phyloP scores from a whole-genome alignment of 2,888 invertebrate genomes.

The Aphelenchoides bicaudatus region DNA sequence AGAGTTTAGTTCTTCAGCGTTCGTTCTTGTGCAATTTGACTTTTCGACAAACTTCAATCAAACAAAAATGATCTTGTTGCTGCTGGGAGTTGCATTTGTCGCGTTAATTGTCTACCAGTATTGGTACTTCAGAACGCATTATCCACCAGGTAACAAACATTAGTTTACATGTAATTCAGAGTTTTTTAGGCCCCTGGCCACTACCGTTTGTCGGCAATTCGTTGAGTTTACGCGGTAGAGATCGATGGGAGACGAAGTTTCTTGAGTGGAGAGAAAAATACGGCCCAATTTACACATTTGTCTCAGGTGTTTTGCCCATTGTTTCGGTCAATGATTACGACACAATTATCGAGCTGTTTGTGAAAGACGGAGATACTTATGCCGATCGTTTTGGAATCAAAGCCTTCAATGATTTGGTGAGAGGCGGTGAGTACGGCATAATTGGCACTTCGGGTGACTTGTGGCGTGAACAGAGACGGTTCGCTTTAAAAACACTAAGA shows the following conservation, averaged over 20 bases:
- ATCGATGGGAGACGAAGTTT: constrained; percentile 21
- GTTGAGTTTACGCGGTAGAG: not conserved
- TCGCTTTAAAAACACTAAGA: constrained; percentile 10
- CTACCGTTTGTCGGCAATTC: constrained; percentile 28
- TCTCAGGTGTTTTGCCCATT: constrained; percentile 19
- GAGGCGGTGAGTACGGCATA: constrained; percentile 18
- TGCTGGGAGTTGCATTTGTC: not conserved
- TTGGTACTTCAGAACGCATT: not conserved
- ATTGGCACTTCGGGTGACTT: constrained; percentile 14
- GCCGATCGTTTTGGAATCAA: not conserved
- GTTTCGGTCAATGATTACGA: constrained; percentile 21
- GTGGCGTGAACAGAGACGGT: constrained; percentile 17
- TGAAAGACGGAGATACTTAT: constrained; percentile 24
- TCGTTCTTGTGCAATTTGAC: no score
- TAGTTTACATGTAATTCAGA: no score
- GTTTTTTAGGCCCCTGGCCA: constrained; percentile 15
- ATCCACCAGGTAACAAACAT: constrained; percentile 20
- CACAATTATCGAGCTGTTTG: constrained; percentile 19
- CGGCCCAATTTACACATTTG: constrained; percentile 28
- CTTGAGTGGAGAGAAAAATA: constrained; percentile 26
- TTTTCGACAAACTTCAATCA: no score
- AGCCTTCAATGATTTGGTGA: not conserved
- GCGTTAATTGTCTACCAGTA: constrained; percentile 1
- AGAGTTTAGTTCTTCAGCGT: no score
- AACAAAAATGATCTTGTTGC: no score